Conservation (phyloP, 2,888 invertebrate genomes). For the Aporophyla nigra region DNA sequence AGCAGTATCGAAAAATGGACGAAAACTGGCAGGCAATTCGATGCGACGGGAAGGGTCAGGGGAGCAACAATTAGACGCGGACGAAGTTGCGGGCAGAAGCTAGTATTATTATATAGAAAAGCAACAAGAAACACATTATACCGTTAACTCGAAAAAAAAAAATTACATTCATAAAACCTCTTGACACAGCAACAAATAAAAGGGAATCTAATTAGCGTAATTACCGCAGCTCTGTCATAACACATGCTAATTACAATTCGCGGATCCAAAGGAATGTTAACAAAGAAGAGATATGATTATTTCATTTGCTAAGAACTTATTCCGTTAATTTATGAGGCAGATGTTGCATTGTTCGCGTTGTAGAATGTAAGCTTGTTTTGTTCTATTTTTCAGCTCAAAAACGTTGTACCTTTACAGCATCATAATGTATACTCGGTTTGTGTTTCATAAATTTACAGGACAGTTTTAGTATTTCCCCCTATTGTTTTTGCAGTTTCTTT, state of each 20-base stretch:
- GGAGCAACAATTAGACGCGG: too few relatives aligned
- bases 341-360: constrained; percentile 37
- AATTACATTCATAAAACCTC: constrained; percentile 4
- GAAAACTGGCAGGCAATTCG: too few relatives aligned
- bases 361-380: constrained; percentile 56
- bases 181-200: constrained; percentile 32
- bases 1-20: too few relatives aligned
- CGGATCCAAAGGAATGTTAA: constrained; percentile 45
- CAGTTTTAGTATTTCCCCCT: constrained; percentile 13
- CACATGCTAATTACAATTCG: constrained; percentile 59
- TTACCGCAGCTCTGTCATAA: constrained; percentile 57
- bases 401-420: constrained; percentile 11
- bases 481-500: constrained; percentile 5
- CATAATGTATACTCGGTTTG: constrained; percentile 13
- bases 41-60: too few relatives aligned
- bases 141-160: constrained; percentile 1
- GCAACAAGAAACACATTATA: not conserved
- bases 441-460: constrained; percentile 39
- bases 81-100: too few relatives aligned
- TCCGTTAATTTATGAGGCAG: constrained; percentile 41
- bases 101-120: not conserved
- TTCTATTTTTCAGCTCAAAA: constrained; percentile 54
- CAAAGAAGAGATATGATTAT: constrained; percentile 54
- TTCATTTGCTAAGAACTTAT: constrained; percentile 49
- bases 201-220: constrained; percentile 66